Base-by-base conservation (phyloP, 2,888 invertebrate species). In the Pollenia labialis region DNA sequence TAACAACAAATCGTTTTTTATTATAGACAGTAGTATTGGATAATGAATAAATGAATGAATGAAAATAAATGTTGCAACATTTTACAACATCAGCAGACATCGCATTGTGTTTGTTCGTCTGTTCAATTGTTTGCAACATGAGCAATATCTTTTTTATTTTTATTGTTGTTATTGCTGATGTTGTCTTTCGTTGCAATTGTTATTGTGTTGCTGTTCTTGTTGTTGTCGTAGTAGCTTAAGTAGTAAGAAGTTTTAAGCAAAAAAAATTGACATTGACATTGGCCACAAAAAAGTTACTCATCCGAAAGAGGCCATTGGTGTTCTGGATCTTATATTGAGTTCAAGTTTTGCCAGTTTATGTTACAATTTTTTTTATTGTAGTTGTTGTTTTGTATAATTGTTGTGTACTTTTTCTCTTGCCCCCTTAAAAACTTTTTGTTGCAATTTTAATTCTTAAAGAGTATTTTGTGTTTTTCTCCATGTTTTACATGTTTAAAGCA, bases 261-360 rank as follows among this genome's bases (percentile, higher is more conserved):
- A 50, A 44, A 50, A 23, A 66, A 66, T 88, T 89, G 88, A 88
- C 89, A 89, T 88, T 89, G 89, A 89, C 89, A 89, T 85, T 88
- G 88, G 74, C 87, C 87, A 84, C 81, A 87, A 84, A 84, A 77
- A 80, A 87, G 72, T 84, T 87, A 87, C 68, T 84, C 87, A 82
- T 77, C 68, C 72, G 56, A 87, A 87, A 81, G 81, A 87, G 83
- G 84, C 81, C 84, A 87, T 66, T 69, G 68, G 56, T 68, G 58
- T 52, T 58, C n/a, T 56, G 69, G 74, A 64, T 76, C 18, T 71
- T 54, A 48, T 40, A 48, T 64, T 81, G 23, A 64, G 72, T 81
- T 81, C 72, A 81, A 81, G 81, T 72, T 72, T 72, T 62, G 44
- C 40, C 54, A 18, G 52, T 42, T 42, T 40, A 58, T 77, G 32